Evolutionary conservation across 1,140 invertebrate species (phyloP), one percentile per base, ranked within the genome.

Genomic region (Caenorhabditis briggsae): DNA sequence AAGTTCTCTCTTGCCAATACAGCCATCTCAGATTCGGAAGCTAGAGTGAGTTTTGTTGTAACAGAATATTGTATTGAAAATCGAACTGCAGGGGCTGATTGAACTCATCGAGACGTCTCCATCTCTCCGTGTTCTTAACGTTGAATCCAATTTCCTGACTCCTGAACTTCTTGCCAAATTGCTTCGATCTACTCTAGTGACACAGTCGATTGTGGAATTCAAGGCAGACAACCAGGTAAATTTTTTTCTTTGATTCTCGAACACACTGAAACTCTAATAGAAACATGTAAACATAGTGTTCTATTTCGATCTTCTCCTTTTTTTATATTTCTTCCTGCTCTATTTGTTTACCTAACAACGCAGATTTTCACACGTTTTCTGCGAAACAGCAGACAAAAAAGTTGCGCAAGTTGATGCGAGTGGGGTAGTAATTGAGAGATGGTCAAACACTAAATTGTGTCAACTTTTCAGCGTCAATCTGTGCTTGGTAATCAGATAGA

Each of bases 1-100:
- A 95, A 95, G 65, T 93, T 99, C 86, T 96, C 95, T 91, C 94
- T 99, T 93, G 96, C 96, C 87, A 98, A 98, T 93, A 96, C 96
- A 12, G 96, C 96, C 53, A 94, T 98, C 85, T 96, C 95, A 82
- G 97, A 99, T 93, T 95, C 95, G 92, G 95, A 95, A 89, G 96
- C 96, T 5, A 93, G 93, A 92, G 94, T 94, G 89, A 53, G 87
- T 56, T 82, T 41, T 86, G 65, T 88, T 50, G 9, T 11, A 11
- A 14, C 5, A 33, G 20, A 58, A 12, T 55, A 56, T 87, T 59
- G 33, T 78, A 5, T 0, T 9, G 18, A 43, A 33, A 18, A 25
- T 41, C 2, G 25, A 50, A 59, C 82, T 90, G 87, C 55, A 91
- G 90, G 92, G 90, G 6, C 84, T 92, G 12, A 65, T 92, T 18